Conservation (phyloP, 1,140 invertebrate genomes). For the Thaumatotibia leucotreta region DNA sequence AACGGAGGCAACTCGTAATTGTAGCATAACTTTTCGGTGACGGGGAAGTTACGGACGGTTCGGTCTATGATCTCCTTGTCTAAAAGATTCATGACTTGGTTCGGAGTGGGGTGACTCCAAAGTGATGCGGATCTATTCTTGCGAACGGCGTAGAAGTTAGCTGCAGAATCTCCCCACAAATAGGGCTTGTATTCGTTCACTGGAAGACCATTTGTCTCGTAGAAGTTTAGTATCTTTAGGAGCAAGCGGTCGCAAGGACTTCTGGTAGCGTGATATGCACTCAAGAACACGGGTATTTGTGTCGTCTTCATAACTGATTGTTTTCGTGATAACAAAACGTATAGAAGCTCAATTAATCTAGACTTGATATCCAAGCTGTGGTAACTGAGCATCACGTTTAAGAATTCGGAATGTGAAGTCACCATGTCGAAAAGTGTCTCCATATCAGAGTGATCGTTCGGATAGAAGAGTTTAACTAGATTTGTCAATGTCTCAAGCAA, state of each 20-base stretch:
- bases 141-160: conserved; percentile 84
- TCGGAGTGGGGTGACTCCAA: conserved; percentile 82
- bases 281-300: conserved; percentile 84
- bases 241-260: conserved; percentile 80
- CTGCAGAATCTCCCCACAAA: conserved; percentile 86
- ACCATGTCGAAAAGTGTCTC: conserved; percentile 83
- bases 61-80: conserved; percentile 79
- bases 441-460: conserved; percentile 70
- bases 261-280: conserved; percentile 83
- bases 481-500: conserved; percentile 77
- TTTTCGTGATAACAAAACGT: conserved; percentile 78
- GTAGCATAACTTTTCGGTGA: conserved; percentile 55
- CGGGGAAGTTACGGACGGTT: conserved; percentile 84
- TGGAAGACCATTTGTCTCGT: conserved; percentile 79
- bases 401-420: conserved; percentile 85
- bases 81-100: conserved; percentile 84
- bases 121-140: conserved; percentile 77
- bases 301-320: conserved; percentile 78
- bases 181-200: conserved; percentile 85
- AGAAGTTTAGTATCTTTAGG: conserved; percentile 79
- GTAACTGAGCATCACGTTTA: conserved; percentile 79
- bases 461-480: conserved; percentile 79
- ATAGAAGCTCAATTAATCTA: conserved; percentile 79
- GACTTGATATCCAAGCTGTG: conserved; percentile 76
- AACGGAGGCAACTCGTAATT: conserved; percentile 38